These are phyloP conservation scores for Pogoniulus pusillus DNA, from an alignment of 2,797 vertebrate species.

Conservation along the genomic window DNA sequence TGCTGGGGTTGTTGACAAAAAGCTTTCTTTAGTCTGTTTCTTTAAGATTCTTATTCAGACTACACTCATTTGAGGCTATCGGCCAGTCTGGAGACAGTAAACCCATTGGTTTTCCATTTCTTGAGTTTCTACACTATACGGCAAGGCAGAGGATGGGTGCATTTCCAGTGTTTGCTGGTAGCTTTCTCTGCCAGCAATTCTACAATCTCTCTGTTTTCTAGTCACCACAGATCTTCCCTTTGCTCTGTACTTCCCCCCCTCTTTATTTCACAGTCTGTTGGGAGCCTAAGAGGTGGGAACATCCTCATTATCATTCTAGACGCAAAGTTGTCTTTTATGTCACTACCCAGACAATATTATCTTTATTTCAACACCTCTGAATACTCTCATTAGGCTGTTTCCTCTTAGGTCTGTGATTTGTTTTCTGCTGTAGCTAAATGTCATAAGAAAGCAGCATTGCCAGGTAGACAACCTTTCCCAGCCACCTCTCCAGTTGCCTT, in stretches of 20 bases:
- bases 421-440: slow-evolving; percentile 38
- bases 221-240: neutral
- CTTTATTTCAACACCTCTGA: slow-evolving; percentile 59
- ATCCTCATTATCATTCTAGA: slow-evolving; percentile 56
- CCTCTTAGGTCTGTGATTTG: slow-evolving; percentile 40
- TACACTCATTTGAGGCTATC: neutral
- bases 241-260: neutral
- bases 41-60: neutral
- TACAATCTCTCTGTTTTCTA: neutral
- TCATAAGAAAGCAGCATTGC: neutral
- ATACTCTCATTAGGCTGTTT: slow-evolving; percentile 55
- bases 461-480: neutral
- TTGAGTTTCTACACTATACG: neutral
- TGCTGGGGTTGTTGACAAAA: neutral
- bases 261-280: slow-evolving; percentile 8
- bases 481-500: neutral
- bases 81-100: neutral
- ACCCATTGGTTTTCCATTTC: neutral
- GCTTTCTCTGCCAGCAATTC: neutral
- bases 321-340: slow-evolving; percentile 53
- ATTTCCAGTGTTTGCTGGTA: neutral
- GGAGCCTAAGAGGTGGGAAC: slow-evolving; percentile 3
- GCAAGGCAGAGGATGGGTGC: neutral
- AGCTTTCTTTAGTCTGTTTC: neutral
- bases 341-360: slow-evolving; percentile 50